Conservation (phyloP, 1,140 invertebrate species). For the Hylaeus volcanicus region DNA sequence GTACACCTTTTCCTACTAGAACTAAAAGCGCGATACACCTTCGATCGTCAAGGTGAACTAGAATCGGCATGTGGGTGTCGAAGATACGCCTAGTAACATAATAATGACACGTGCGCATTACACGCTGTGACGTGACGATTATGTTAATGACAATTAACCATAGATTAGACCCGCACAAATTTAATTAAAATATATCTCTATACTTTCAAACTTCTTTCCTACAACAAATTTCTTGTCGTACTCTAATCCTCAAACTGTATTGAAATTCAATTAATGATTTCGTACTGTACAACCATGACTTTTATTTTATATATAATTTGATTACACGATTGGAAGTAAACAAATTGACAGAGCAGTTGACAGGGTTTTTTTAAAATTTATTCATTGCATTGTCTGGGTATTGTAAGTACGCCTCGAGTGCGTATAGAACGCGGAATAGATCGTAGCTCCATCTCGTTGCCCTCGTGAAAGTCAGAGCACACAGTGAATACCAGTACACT, state of each 20-base stretch:
- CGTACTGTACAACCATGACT: too few species aligned
- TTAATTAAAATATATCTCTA: neutral
- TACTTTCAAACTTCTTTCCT: neutral
- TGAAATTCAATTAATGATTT: too few species aligned
- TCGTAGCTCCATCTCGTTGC: slow-evolving; percentile 62
- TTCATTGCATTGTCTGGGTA: neutral
- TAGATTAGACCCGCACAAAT: neutral
- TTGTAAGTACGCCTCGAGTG: too few species aligned
- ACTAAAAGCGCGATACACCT: slow-evolving; percentile 53
- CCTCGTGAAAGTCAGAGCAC: slow-evolving; percentile 11
- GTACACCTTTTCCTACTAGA: slow-evolving; percentile 60
- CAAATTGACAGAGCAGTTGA: too few species aligned
- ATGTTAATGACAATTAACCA: neutral
- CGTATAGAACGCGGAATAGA: slow-evolving; percentile 30
- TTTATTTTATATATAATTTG: too few species aligned
- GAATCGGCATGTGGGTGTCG: slow-evolving; percentile 70
- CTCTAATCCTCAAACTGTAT: too few species aligned
- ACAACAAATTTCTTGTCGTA: too few species aligned
- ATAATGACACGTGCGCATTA: slow-evolving; percentile 37
- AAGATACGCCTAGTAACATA: slow-evolving; percentile 61
- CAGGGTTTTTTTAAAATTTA: too few species aligned
- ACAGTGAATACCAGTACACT: slow-evolving; percentile 14
- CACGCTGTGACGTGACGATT: neutral
- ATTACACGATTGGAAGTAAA: too few species aligned
- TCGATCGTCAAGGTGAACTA: slow-evolving; percentile 74